Evolutionary conservation across 2,888 invertebrate genomes (phyloP).

Genomic region (Meloe dianella): DNA sequence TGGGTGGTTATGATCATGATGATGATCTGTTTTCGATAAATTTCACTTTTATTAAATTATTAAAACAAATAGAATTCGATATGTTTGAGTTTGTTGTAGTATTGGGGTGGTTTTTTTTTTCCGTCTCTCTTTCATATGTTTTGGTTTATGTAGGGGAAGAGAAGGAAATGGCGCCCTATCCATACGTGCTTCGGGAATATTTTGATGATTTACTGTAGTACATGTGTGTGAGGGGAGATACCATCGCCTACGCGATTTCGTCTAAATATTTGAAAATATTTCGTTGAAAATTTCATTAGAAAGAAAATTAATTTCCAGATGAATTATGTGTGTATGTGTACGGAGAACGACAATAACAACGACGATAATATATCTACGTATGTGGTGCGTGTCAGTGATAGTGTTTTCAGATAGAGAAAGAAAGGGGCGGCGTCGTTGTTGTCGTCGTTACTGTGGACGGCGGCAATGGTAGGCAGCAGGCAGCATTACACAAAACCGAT

Average conservation of each 20-base stretch:
- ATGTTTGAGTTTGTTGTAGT: not conserved
- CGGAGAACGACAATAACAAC: not conserved
- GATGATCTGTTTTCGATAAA: not conserved
- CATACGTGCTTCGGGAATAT: not conserved
- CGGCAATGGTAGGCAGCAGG: not conserved
- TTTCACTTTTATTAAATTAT: not conserved
- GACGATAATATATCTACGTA: not conserved
- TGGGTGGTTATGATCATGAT: not conserved
- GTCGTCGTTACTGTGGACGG: not conserved
- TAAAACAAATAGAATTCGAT: not conserved
- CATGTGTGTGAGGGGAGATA: not conserved
- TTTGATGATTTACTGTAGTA: constrained; percentile 6
- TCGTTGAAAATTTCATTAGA: not conserved
- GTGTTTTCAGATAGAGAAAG: not conserved
- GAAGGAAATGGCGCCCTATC: not conserved
- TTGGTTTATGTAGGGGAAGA: not conserved
- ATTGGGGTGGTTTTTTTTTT: not conserved
- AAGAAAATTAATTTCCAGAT: not conserved
- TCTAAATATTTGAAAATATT: not conserved
- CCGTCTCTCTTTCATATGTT: not conserved
- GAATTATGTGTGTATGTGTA: too few species aligned
- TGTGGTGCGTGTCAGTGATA: constrained; percentile 4
- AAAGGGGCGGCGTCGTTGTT: constrained; percentile 10
- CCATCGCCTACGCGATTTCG: not conserved
- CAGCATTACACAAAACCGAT: not conserved